Evolutionary conservation across 1,140 invertebrate genomes (phyloP), one percentile per base, ranked within the genome.

Genomic region (Piezodorus guildinii): DNA sequence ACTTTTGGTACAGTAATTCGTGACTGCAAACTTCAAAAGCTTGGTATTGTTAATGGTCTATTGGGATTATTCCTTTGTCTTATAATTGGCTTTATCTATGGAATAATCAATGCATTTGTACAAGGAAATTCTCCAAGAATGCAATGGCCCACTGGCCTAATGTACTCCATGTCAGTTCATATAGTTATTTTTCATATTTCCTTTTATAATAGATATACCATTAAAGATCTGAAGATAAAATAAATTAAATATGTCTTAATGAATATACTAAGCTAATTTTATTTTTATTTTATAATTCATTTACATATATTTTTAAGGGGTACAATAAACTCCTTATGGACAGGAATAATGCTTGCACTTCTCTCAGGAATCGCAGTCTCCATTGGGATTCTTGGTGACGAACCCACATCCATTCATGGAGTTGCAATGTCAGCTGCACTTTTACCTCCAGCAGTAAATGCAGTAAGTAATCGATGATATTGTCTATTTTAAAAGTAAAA

Each of bases 361-460:
- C 76, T 85, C 1, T 87, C 85, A 1, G 86, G 86, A n/a, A 84
- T 83, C 1, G 87, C 84, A 5, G 85, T 88, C 10, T 86, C 87
- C 1, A 75, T 90, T 44, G 85, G 83, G 14, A 80, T 90, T 23
- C 73, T 90, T 3, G 84, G 86, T 9, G 79, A 80, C 21, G 87
- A 90, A 73, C 79, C 84, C 19, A 82, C 84, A 3, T 88, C 86
- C 1, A 72, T 90, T 21, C 86, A 89, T 3, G 87, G 88, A 45
- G 88, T 90, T 9, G 87, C 87, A 3, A 90, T 90, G 67, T 89
- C 87, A 1, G 86, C 86, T 0, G 89, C 87, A 0, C 72, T 90
- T 10, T 74, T 90, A 16, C 88, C 88, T 9, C 87, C 88, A 2
- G 84, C 85, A 58, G 86, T 90, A 1, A 90, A 90, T 74, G 80